Evolutionary conservation across 2,113 vertebrate genomes (phyloP), one percentile per base, ranked within the genome.

Genomic region (Hassar affinis): DNA sequence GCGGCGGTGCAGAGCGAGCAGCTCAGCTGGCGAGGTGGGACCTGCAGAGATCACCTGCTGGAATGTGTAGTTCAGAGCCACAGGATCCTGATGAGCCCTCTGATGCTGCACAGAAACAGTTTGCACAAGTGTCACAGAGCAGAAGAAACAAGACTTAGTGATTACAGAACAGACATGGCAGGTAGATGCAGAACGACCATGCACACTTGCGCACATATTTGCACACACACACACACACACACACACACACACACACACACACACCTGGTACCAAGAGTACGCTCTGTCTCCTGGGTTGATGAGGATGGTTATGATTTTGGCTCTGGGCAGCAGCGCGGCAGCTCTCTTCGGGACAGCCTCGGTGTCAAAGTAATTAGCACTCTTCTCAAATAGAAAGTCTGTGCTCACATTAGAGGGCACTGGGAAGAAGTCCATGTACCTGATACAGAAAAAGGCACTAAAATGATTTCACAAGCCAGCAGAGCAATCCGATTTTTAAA

Each of bases 401-500:
- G 96, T 96, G 86, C 94, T 98, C 85, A 95, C 90, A 59, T 99
- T 99, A 45, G 97, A 97, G 78, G 98, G 97, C 74, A 95, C 86
- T 0, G 97, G 97, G 86, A 99, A 99, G 90, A 99, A 99, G 91
- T 98, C 97, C 98, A 99, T 99, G 85, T 99, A 99, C 97, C 97
- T 99, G 92, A 85, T 30, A 30, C 11, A 75, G 61, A 71, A 56
- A 57, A 81, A 61, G 25, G 0, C 42, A 59, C 61, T 78, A 30
- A 78, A 59, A 79, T 52, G 49, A 66, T 61, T 59, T 15, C 27
- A 51, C 49, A 30, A 35, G 22, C 12, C 61, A 33, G 51, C 14
- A 54, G 42, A 56, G 66, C 25, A 61, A 49, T 49, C 10, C 75
- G 69, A 47, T 10, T 22, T 72, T 45, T 57, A 45, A 47, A 69